Base-by-base conservation (phyloP, 1,140 invertebrate genomes). In the Cephus cinctus region DNA sequence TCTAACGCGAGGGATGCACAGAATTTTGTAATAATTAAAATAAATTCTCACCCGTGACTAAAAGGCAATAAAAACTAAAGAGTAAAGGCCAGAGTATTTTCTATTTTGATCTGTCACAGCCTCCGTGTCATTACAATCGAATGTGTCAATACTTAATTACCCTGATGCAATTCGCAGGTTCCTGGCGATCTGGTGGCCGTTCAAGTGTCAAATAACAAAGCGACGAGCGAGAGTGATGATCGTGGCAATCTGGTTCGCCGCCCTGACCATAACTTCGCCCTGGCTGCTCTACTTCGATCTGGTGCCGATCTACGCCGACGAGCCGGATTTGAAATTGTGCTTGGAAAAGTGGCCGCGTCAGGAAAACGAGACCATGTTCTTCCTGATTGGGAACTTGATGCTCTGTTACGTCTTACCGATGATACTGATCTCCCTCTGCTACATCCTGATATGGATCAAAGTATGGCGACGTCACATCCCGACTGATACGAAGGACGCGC, bases 341-440 rank as follows among this genome's bases (percentile, higher is more conserved):
- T 70, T 88, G 35, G 90, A 94, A 63, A 82, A 86, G 18, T 96
- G 92, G 92, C 92, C 92, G 0, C 84, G 86, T 15, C 82, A 85
- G 12, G 76, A 88, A 39, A 85, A 89, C 63, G 89, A 88, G 43
- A 81, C 87, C 20, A 69, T 91, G 0, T 97, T 94, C 73, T 96
- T 96, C 71, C 79, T 96, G 2, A 82, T 94, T 43, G 93, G 89
- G 43, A 94, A 96, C 61, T 80, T 97, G 18, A 79, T 93, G 20
- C 85, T 91, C 54, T 96, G 92, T 72, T 98, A 97, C 78, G 84
- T 96, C n/a, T 75, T 97, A 5, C 94, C 94, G 0, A 87, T 96
- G 81, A 83, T 90, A 12, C 78, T 96, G 18, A 96, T 98, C 56
- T 89, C 90, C 0, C 79, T 93, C 58, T 97, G 93, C 75, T 98